Evolutionary conservation across 2,113 vertebrate genomes (phyloP).

Genomic region (Rhea americana): DNA sequence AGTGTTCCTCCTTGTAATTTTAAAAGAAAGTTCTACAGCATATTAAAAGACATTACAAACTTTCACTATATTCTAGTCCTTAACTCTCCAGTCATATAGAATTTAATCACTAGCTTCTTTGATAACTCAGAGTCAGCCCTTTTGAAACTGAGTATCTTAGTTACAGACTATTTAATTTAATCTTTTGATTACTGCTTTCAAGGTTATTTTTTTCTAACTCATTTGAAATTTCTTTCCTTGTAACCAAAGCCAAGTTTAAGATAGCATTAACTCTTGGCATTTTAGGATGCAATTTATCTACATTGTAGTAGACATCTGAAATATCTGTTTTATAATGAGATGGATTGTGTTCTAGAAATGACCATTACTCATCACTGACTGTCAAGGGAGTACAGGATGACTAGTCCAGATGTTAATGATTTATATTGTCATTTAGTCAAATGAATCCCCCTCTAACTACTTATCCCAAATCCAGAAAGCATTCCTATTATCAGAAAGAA

Average conservation of each 20-base stretch:
- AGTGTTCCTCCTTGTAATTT: background rate
- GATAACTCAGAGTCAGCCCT: background rate
- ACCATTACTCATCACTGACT: background rate
- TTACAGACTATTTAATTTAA: background rate
- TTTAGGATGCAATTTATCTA: background rate
- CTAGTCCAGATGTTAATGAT: background rate
- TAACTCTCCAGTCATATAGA: background rate
- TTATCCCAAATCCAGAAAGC: background rate
- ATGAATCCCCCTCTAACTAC: background rate
- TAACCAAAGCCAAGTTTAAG: background rate
- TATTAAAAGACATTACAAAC: background rate
- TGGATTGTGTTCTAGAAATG: background rate
- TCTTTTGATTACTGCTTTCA: background rate
- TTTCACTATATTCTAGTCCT: background rate
- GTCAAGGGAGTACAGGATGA: background rate
- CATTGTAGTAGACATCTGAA: background rate
- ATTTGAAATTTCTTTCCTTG: background rate
- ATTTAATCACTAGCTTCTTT: background rate
- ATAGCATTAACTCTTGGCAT: background rate
- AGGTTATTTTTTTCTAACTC: background rate
- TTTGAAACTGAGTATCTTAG: background rate
- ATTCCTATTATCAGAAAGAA: background rate
- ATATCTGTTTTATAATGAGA: background rate
- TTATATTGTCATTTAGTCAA: background rate
- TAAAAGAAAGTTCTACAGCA: background rate